Evolutionary conservation across 2,888 invertebrate genomes (phyloP), one percentile per base, ranked within the genome.

Genomic region (Lasioglossum zephyrum): DNA sequence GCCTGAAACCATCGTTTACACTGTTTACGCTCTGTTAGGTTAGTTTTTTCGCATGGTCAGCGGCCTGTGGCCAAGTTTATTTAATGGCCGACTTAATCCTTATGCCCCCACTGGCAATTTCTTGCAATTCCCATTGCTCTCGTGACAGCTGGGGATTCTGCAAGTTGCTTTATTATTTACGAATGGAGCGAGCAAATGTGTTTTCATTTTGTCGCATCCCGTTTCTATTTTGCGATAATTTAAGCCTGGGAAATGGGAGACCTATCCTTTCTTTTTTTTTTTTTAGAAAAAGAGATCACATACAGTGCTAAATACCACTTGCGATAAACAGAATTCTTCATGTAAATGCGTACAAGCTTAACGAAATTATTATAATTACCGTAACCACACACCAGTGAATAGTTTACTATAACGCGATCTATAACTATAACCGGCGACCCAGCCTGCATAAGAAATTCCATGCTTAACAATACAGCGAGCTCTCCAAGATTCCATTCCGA

Each of bases 401-500:
- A 8, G 44, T 81, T 77, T 22, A 2, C n/a, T 44, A 13, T 44
- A 63, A n/a, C 44, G 11, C 44, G 11, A 0, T 3, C 4, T 44
- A 13, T 44, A 44, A 44, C 44, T 44, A 44, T 44, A 44, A 44
- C 44, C 4, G 4, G 13, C 44, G 44, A 44, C 60, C 70, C 84
- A 69, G 26, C 22, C 70, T 22, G 31, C 66, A 57, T 72, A 74
- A 77, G 70, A 73, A 73, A 77, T 66, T 85, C 69, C 49, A 39
- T 16, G 47, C 13, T 26, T 36, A 53, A 57, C 75, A 69, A 60
- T 57, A 63, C 31, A 5, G 18, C 74, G 44, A 87, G 81, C 78
- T 72, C 80, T 77, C 60, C 72, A 79, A 87, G 89, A 82, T 82
- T 78, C 84, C 80, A 69, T 69, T 70, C 47, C 83, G 79, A 91